Evolutionary conservation across 2,113 vertebrate genomes (phyloP).

Genomic region (Myotis davidii): DNA sequence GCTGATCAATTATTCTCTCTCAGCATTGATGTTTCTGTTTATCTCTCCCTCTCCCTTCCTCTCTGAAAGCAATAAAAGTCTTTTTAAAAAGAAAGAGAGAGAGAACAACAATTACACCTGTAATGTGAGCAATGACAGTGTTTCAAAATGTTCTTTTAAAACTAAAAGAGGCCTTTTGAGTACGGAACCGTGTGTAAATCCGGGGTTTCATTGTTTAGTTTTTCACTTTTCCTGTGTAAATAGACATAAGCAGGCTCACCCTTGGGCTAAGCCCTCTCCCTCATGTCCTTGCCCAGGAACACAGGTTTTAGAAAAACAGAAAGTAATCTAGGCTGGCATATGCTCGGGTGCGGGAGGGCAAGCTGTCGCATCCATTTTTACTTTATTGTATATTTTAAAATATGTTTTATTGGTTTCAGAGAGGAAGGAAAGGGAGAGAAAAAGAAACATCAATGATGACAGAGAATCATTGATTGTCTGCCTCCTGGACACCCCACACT

Average conservation of each 20-base stretch:
- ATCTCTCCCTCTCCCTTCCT: too few species aligned
- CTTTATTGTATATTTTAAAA: not conserved
- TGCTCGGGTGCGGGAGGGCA: not conserved
- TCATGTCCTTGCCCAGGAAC: too few species aligned
- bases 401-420: not conserved
- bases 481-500: too few species aligned
- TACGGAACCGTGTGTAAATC: not conserved
- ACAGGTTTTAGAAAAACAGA: not conserved
- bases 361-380: not conserved
- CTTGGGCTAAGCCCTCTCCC: not conserved
- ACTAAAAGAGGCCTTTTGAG: not conserved
- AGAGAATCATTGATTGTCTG: too few species aligned
- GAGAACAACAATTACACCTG: not conserved
- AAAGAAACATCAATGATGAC: too few species aligned
- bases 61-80: too few species aligned
- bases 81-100: not conserved
- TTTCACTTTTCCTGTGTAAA: not conserved
- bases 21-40: too few species aligned
- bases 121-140: not conserved
- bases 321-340: not conserved
- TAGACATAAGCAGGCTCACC: not conserved
- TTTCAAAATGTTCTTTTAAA: slow-evolving; percentile 2
- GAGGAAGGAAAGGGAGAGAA: too few species aligned
- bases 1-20: too few species aligned
- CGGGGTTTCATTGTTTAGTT: not conserved